Evolutionary conservation across 1,140 invertebrate genomes (phyloP).

Genomic region (Zaprionus capensis): DNA sequence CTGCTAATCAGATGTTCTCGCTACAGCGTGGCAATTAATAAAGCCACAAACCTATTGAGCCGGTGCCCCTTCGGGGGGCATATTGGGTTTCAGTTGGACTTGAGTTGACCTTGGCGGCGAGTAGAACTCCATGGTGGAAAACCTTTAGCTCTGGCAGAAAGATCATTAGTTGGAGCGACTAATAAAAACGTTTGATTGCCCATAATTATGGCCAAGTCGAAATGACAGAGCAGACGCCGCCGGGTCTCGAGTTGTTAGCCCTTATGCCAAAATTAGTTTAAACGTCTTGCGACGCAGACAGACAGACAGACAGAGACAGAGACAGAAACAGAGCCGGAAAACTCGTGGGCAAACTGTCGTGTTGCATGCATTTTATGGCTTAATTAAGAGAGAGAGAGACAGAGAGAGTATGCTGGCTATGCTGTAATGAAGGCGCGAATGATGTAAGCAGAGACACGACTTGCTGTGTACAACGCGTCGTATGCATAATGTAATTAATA

Average conservation of each 20-base stretch:
- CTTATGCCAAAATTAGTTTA: constrained; percentile 52
- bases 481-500: constrained; percentile 77
- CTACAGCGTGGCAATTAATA: constrained; percentile 58
- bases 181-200: constrained; percentile 75
- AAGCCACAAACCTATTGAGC: constrained; percentile 34
- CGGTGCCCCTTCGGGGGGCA: neutral
- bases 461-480: constrained; percentile 50
- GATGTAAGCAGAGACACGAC: constrained; percentile 8
- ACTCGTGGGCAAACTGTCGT: constrained; percentile 38
- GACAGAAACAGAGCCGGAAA: constrained; percentile 1
- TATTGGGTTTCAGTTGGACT: constrained; percentile 8
- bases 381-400: constrained; percentile 21
- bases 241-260: constrained; percentile 34
- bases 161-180: constrained; percentile 71
- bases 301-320: neutral
- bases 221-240: constrained; percentile 42
- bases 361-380: constrained; percentile 47
- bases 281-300: constrained; percentile 26
- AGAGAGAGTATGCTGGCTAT: neutral
- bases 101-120: constrained; percentile 55
- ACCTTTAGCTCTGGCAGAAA: constrained; percentile 39
- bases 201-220: constrained; percentile 61
- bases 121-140: neutral
- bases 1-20: constrained; percentile 58
- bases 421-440: constrained; percentile 5